These are phyloP conservation scores for Drosophila erecta DNA, from an alignment of 1,140 invertebrate species.

Conservation along the genomic window DNA sequence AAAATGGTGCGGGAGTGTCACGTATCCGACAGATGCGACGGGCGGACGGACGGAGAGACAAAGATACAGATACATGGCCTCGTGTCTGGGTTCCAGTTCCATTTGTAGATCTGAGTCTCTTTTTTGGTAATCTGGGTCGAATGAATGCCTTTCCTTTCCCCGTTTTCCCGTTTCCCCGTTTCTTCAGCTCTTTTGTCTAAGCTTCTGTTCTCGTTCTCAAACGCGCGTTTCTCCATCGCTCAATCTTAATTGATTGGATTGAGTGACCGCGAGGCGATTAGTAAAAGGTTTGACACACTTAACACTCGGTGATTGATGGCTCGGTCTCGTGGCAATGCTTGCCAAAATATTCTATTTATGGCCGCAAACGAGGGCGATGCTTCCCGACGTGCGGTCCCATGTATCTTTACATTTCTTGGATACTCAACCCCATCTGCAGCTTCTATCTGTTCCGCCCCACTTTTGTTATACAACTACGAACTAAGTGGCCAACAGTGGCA, in stretches of 20 bases:
- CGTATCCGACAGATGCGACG: slow-evolving; percentile 47
- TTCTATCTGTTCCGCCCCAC: background rate
- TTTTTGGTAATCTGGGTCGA: slow-evolving; percentile 7
- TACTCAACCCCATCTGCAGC: too few species aligned
- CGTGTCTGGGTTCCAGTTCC: slow-evolving; percentile 11
- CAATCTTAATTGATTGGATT: slow-evolving; percentile 47
- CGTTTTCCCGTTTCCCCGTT: too few species aligned
- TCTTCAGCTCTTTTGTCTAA: slow-evolving; percentile 6
- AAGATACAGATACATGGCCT: slow-evolving; percentile 9
- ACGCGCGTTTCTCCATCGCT: slow-evolving; percentile 15
- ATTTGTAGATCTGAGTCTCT: background rate
- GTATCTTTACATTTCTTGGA: background rate
- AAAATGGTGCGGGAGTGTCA: slow-evolving; percentile 28
- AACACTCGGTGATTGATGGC: slow-evolving; percentile 35
- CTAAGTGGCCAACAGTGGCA: slow-evolving; percentile 11
- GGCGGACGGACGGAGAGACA: slow-evolving; percentile 3
- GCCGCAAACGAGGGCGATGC: slow-evolving; percentile 1
- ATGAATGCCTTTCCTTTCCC: background rate
- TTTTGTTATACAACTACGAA: slow-evolving; percentile 26
- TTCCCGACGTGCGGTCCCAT: background rate
- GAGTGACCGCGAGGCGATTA: slow-evolving; percentile 46
- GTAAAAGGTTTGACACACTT: slow-evolving; percentile 49
- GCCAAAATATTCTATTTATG: background rate
- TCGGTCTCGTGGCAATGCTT: slow-evolving; percentile 5
- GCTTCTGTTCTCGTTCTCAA: slow-evolving; percentile 12